Base-by-base conservation (phyloP, 2,797 vertebrate genomes). In the Argyrosomus regius region DNA sequence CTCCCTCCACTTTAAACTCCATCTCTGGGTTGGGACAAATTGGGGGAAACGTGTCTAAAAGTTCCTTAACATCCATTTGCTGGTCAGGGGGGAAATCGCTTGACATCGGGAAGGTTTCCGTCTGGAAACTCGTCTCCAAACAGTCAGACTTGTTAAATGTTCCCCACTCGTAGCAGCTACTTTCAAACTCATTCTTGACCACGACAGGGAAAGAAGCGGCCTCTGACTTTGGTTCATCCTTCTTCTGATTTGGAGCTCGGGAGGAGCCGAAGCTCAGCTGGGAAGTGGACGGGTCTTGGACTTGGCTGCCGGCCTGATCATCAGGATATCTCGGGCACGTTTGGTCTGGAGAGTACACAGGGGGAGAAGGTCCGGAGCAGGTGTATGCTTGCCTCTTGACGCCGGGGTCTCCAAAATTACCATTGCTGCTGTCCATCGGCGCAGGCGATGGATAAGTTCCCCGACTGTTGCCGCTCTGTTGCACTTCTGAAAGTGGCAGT, bases 111-210 rank as follows among this genome's bases (percentile, higher is more conserved):
- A 95, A 96, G 39, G 94, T 94, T 69, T 97, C 97, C 0, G 95
- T 63, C 65, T 94, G 96, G 91, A 97, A 98, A 73, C 80, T 89
- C 0, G 95, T 56, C 16, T 97, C 94, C 80, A 96, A 80, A 86
- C 96, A 97, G 85, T 96, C 96, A 6, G 90, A 86, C 84, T 97
- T 93, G 72, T 77, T 83, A 75, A 95, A 82, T 0, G 95, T 86
- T 6, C 97, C 97, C 98, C 98, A 99, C 78, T 97, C 97, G n/a
- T 96, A 94, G 7, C 97, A 97, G 78, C 96, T 90, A 75, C 95
- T 96, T 68, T 98, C 97, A 60, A 98, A 98, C 82, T 97, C 97
- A 45, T 95, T 96, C 89, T 98, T 98, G 80, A 98, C 92, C 43
- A 96, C 91, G 0, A 98, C 96, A 0, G 98, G 97, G 79, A 93